Base-by-base conservation (phyloP, 2,888 invertebrate genomes). In the Julus scanicus region DNA sequence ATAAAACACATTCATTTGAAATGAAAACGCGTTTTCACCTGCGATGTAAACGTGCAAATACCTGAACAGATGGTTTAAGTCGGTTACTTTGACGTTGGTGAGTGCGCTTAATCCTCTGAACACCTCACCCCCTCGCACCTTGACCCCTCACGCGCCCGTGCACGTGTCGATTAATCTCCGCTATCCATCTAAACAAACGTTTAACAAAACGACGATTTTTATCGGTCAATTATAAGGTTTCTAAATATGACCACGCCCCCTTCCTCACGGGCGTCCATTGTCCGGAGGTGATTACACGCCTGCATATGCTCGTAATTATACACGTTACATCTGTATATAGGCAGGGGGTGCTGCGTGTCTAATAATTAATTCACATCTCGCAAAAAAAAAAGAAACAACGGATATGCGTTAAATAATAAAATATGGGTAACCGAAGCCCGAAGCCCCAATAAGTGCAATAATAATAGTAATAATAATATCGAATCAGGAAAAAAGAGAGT, bases 351-450 rank as follows among this genome's bases (percentile, higher is more conserved):
- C 11, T 4, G 53, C 48, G 48, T 13, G 48, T 48, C 48, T 17
- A 17, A 8, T 53, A 53, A 57, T 57, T 57, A 57, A 57, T 57
- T 57, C 57, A 57, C 53, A 13, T 5, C 15, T 13, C 29, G 15
- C 13, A 15, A 1, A 53, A 53, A 53, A 53, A 53, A 53, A 53
- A 17, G 2, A 53, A 9, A 4, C 53, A 53, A 53, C 57, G 57
- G 57, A 57, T 57, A 57, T 57, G 57, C 57, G n/a, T 17, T 57
- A n/a, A 57, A 57, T 57, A 57, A 57, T 57, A 57, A 57, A 57
- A 57, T 57, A 57, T 57, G n/a, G 57, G n/a, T 2, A 57, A n/a
- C 29, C 17, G n/a, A 57, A 57, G 57, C n/a, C 29, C 17, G n/a
- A 57, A 57, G 57, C n/a, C 57, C 57, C 57, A 57, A 57, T 57